A percentile compares a stretch with the other conserved stretches of the same genome.
These are phyloP conservation scores for Felis chaus DNA, from an alignment of 2,113 vertebrate species.

Conservation along the genomic window DNA sequence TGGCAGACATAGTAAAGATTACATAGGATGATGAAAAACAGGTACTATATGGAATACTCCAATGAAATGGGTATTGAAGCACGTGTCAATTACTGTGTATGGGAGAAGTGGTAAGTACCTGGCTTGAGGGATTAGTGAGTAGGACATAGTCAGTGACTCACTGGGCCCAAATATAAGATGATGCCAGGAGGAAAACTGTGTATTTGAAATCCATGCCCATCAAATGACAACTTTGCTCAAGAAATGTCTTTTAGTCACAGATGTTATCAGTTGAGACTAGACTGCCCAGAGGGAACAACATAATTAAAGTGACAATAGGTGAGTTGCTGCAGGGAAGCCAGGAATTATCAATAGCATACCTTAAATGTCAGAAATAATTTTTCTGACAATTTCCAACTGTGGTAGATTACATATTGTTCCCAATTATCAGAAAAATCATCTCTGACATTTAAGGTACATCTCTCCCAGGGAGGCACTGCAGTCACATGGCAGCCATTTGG, in stretches of 20 bases:
- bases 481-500: neutral
- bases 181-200: conserved; percentile 4
- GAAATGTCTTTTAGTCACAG: conserved; percentile 65
- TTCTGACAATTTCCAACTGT: conserved; percentile 66
- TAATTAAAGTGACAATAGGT: conserved; percentile 74
- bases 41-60: neutral
- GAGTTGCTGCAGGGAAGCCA: conserved; percentile 56
- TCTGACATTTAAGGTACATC: conserved; percentile 61
- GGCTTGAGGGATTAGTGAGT: neutral
- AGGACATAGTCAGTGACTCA: neutral
- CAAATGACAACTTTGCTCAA: conserved; percentile 64
- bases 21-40: neutral
- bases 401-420: conserved; percentile 57
- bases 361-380: conserved; percentile 72
- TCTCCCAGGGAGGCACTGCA: conserved; percentile 24
- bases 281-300: conserved; percentile 64
- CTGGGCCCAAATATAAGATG: neutral
- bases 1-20: neutral
- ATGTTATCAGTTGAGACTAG: conserved; percentile 66
- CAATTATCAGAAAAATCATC: conserved; percentile 70
- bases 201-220: conserved; percentile 39
- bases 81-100: neutral
- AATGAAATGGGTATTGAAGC: neutral
- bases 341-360: conserved; percentile 67
- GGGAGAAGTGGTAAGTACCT: neutral